Percentiles rank a stretch among this genome's conserved stretches.
Conservation (phyloP, 2,888 invertebrate genomes). For the Scaptodrosophila latifasciaeformis region DNA sequence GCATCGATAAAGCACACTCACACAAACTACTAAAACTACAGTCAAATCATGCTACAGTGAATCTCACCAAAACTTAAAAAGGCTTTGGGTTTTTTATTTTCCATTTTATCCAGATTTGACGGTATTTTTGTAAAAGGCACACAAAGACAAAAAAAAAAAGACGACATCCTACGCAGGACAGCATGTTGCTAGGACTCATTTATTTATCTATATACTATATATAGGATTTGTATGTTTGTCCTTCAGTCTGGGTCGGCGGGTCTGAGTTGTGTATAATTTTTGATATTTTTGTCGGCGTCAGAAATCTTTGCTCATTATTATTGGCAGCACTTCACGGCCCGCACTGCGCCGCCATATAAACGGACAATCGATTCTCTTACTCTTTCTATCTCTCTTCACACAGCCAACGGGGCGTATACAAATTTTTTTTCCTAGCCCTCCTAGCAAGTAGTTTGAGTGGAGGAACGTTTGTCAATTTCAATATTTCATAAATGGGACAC, state of each 20-base stretch:
- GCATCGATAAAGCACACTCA: conserved; percentile 22
- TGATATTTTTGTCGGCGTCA: conserved; percentile 52
- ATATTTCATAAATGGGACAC: conserved; percentile 34
- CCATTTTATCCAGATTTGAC: too few relatives aligned
- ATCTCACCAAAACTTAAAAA: conserved; percentile 6
- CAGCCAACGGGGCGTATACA: neutral
- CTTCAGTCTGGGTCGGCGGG: too few relatives aligned
- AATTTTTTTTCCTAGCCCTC: neutral
- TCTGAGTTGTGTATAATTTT: conserved; percentile 52
- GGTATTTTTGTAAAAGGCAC: too few relatives aligned
- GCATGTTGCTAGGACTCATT: too few relatives aligned
- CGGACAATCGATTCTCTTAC: neutral
- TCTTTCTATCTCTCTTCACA: too few relatives aligned
- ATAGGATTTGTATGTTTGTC: too few relatives aligned
- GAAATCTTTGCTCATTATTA: conserved; percentile 62
- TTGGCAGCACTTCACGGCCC: conserved; percentile 42
- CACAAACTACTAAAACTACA: conserved; percentile 12
- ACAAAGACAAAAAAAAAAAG: too few relatives aligned
- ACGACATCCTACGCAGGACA: too few relatives aligned
- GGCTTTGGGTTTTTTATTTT: too few relatives aligned
- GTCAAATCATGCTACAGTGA: neutral
- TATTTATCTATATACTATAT: too few relatives aligned
- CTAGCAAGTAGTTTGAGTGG: conserved; percentile 2
- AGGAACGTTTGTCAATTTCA: conserved; percentile 25
- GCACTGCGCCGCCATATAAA: conserved; percentile 4